Conservation (phyloP, 1,140 invertebrate genomes). For the Drosophila biarmipes region DNA sequence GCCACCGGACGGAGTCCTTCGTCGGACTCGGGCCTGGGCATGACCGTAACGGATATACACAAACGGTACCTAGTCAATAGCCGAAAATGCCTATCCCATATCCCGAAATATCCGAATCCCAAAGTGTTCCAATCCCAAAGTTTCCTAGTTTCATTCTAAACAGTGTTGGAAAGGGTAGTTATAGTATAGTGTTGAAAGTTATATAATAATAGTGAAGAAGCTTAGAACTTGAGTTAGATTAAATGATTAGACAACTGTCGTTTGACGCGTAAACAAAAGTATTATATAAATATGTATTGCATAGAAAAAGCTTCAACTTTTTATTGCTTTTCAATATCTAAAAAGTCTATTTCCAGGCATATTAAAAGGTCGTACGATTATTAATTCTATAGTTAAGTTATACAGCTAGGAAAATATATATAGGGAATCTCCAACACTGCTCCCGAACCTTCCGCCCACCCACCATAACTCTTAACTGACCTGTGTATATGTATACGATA, state of each 20-base stretch:
- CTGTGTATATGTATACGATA: slow-evolving; percentile 55
- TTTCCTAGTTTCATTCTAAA: neutral
- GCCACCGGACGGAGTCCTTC: slow-evolving; percentile 83
- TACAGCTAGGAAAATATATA: neutral
- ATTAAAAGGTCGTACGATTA: too few species aligned
- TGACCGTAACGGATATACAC: slow-evolving; percentile 82
- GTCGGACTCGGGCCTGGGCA: slow-evolving; percentile 81
- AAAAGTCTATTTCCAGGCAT: too few species aligned
- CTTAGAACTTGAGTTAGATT: too few species aligned
- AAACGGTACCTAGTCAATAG: slow-evolving; percentile 76
- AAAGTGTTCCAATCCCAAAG: neutral
- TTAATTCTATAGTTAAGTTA: neutral
- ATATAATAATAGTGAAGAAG: too few species aligned
- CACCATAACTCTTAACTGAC: slow-evolving; percentile 35
- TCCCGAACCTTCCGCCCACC: neutral
- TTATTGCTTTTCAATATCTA: too few species aligned
- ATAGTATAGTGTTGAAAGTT: too few species aligned
- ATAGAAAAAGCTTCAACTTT: too few species aligned
- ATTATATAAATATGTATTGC: too few species aligned
- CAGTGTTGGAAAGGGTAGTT: too few species aligned
- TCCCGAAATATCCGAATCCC: neutral
- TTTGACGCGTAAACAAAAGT: too few species aligned
- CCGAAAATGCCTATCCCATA: neutral
- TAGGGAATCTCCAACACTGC: slow-evolving; percentile 1
- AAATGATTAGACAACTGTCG: too few species aligned